A percentile compares a stretch with the other conserved stretches of the same genome.
phyloP scores from a whole-genome alignment of 2,113 vertebrate species.

The Chloebia gouldiae region DNA sequence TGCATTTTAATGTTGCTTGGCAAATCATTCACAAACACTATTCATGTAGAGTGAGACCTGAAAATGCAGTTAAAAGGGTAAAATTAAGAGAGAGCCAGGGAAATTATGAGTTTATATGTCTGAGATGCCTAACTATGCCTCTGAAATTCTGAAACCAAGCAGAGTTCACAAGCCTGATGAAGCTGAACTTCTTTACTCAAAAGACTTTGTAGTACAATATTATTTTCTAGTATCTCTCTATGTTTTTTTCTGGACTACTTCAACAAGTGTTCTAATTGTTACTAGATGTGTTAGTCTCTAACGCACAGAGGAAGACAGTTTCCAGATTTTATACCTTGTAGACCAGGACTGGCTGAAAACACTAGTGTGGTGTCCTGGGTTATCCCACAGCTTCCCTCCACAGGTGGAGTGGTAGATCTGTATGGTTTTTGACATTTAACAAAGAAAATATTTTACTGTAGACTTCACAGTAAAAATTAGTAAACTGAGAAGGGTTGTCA shows the following conservation, averaged over 20 bases:
- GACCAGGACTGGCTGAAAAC: background rate
- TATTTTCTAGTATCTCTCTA: background rate
- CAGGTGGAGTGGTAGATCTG: background rate
- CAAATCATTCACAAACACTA: background rate
- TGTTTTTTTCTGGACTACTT: background rate
- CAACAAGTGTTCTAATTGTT: background rate
- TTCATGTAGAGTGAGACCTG: background rate
- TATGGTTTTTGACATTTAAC: background rate
- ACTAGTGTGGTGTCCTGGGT: background rate
- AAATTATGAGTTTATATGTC: background rate
- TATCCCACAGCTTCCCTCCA: background rate
- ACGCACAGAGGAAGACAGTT: background rate
- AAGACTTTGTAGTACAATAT: background rate
- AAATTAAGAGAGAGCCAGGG: background rate
- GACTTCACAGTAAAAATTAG: background rate
- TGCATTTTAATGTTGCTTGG: background rate
- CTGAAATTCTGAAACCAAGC: background rate
- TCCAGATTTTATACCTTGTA: background rate
- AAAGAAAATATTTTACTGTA: background rate
- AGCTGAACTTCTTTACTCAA: background rate
- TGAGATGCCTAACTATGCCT: background rate
- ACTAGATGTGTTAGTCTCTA: background rate
- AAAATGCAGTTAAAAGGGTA: background rate
- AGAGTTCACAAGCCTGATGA: background rate
- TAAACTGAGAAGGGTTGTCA: background rate